These are phyloP conservation scores for Bicyclus anynana DNA, from an alignment of 1,140 invertebrate species.

Conservation along the genomic window DNA sequence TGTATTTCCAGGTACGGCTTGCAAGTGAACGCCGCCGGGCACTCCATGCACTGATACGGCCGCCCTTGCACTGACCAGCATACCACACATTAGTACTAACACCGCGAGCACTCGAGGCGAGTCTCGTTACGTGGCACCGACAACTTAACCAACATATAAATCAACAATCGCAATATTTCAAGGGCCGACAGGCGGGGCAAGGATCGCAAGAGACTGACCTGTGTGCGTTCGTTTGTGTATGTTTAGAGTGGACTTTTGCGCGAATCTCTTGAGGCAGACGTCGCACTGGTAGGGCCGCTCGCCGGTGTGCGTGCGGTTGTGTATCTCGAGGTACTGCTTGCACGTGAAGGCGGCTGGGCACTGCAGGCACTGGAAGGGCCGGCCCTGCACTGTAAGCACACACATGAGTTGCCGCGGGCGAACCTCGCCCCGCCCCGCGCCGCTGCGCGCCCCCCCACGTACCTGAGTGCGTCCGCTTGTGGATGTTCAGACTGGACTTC, in stretches of 20 bases:
- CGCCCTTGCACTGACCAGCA: constrained; percentile 78
- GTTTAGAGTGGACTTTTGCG: constrained; percentile 83
- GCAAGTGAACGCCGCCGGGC: constrained; percentile 83
- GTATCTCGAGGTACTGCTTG: constrained; percentile 85
- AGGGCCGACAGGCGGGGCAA: too few species aligned
- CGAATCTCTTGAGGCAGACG: constrained; percentile 83
- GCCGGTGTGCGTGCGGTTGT: constrained; percentile 87
- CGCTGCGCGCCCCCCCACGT: constrained; percentile 59
- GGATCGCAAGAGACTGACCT: constrained; percentile 47
- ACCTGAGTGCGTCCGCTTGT: constrained; percentile 82
- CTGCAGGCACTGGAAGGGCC: constrained; percentile 85
- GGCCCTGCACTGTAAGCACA: constrained; percentile 77
- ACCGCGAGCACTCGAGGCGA: constrained; percentile 68
- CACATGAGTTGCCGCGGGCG: constrained; percentile 60
- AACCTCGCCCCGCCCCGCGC: constrained; percentile 63
- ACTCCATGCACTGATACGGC: constrained; percentile 85
- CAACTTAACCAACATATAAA: constrained; percentile 37
- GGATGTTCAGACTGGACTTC: constrained; percentile 85
- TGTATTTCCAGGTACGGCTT: constrained; percentile 87
- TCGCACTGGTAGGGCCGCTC: constrained; percentile 85
- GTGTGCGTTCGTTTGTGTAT: constrained; percentile 86
- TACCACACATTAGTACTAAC: constrained; percentile 73
- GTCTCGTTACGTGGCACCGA: constrained; percentile 70
- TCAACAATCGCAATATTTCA: constrained; percentile 51
- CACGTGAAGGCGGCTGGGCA: constrained; percentile 84